phyloP scores from a whole-genome alignment of 1,140 invertebrate genomes.

The Drosophila parabipectinata region DNA sequence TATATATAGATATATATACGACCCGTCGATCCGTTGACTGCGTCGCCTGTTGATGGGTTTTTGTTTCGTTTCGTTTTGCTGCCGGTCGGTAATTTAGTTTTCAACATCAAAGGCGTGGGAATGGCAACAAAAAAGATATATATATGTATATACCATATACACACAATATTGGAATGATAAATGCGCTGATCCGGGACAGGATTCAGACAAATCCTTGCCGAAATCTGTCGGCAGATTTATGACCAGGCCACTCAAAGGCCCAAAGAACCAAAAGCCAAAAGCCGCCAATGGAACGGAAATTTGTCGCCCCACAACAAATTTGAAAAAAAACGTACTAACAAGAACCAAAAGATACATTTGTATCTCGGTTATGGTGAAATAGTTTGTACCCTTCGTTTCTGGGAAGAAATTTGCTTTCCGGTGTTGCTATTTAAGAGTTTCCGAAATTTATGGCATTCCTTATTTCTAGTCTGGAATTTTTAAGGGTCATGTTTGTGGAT shows the following conservation, averaged over 20 bases:
- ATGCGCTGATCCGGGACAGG: conserved; percentile 53
- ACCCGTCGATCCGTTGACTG: conserved; percentile 30
- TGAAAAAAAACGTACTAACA: conserved; percentile 44
- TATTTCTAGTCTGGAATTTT: background rate
- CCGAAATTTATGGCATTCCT: background rate
- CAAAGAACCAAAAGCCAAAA: conserved; percentile 20
- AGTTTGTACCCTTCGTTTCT: conserved; percentile 12
- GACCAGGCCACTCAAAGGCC: conserved; percentile 34
- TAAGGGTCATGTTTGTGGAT: background rate
- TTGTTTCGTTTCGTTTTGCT: conserved; percentile 33
- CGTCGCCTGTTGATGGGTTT: conserved; percentile 31
- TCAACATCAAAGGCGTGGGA: conserved; percentile 81
- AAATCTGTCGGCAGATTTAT: conserved; percentile 60
- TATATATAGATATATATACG: conserved; percentile 23
- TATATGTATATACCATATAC: conserved; percentile 15
- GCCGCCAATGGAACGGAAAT: conserved; percentile 77
- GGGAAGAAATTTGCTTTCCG: conserved; percentile 2
- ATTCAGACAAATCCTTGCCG: conserved; percentile 65
- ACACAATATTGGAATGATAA: conserved; percentile 56
- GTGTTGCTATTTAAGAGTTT: background rate
- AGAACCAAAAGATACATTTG: conserved; percentile 36
- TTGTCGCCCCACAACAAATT: conserved; percentile 75
- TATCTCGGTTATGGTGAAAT: conserved; percentile 2
- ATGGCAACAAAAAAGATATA: conserved; percentile 34
- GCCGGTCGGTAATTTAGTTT: conserved; percentile 69